phyloP scores from a whole-genome alignment of 2,888 invertebrate genomes.

The Tricholauxania praeusta region DNA sequence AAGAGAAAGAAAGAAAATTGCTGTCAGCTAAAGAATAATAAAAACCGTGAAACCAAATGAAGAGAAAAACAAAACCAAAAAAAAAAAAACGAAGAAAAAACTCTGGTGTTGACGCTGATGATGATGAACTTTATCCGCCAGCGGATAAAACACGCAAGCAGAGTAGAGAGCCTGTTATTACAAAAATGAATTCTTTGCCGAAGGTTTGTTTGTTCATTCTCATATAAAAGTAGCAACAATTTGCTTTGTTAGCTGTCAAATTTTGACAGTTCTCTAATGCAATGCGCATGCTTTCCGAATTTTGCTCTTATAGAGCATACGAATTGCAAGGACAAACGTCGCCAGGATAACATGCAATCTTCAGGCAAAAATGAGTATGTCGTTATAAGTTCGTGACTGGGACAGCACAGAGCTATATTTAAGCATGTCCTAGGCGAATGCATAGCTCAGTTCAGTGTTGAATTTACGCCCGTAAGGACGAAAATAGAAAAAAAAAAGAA shows the following conservation, averaged over 20 bases:
- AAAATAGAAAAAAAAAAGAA: conserved; percentile 13
- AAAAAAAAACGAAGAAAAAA: neutral
- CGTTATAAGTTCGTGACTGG: conserved; percentile 13
- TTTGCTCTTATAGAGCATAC: neutral
- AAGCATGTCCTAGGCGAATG: conserved; percentile 54
- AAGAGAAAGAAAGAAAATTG: conserved; percentile 27
- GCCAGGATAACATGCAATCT: neutral
- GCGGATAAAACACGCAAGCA: too few species aligned
- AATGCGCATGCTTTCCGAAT: conserved; percentile 41
- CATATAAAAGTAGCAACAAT: too few species aligned
- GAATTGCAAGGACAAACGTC: neutral
- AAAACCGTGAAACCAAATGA: conserved; percentile 14
- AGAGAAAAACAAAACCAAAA: conserved; percentile 19
- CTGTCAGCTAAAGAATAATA: neutral
- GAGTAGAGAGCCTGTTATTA: too few species aligned
- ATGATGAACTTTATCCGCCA: too few species aligned
- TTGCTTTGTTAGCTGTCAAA: conserved; percentile 18
- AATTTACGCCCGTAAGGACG: conserved; percentile 55
- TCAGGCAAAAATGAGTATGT: neutral
- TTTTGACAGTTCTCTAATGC: neutral
- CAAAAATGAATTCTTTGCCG: too few species aligned
- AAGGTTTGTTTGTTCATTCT: too few species aligned
- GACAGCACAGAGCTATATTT: conserved; percentile 39
- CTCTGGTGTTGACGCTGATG: neutral
- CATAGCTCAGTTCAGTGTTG: conserved; percentile 59